Conservation (phyloP, 2,113 vertebrate genomes). For the human (Homo sapiens) region DNA sequence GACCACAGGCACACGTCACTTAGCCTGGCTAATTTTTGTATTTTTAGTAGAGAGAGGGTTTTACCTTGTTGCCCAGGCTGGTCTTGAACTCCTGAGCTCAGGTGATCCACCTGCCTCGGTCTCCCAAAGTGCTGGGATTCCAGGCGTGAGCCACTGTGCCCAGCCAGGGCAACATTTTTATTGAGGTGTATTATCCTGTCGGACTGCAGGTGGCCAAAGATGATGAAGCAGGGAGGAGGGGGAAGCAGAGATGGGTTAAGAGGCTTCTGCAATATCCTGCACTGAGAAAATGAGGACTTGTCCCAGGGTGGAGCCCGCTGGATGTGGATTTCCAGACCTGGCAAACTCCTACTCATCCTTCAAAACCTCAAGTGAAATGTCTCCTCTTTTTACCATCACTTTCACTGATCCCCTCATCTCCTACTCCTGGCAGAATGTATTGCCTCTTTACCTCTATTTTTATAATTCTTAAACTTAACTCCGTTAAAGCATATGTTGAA, state of each 20-base stretch:
- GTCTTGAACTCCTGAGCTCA: too few relatives aligned
- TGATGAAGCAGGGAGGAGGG: background rate
- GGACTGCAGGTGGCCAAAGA: background rate
- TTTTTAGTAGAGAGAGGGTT: too few relatives aligned
- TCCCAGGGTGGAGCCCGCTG: background rate
- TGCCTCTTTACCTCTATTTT: background rate
- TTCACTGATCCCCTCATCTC: background rate
- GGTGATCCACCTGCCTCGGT: too few relatives aligned
- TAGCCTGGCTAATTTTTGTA: too few relatives aligned
- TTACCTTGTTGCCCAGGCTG: too few relatives aligned
- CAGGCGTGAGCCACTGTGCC: too few relatives aligned
- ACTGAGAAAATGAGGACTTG: background rate
- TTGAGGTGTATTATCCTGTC: background rate
- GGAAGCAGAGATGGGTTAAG: background rate
- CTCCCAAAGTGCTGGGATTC: too few relatives aligned
- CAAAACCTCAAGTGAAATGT: background rate
- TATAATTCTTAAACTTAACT: background rate
- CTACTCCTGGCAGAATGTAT: background rate
- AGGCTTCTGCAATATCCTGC: background rate
- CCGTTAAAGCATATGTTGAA: background rate
- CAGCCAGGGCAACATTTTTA: background rate
- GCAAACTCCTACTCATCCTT: slow-evolving; percentile 23
- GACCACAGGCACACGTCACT: too few relatives aligned
- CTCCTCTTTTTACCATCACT: background rate
- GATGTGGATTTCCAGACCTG: background rate